Evolutionary conservation across 2,797 vertebrate species (phyloP), one percentile per base, ranked within the genome.

Genomic region (Sebastes diaconus): DNA sequence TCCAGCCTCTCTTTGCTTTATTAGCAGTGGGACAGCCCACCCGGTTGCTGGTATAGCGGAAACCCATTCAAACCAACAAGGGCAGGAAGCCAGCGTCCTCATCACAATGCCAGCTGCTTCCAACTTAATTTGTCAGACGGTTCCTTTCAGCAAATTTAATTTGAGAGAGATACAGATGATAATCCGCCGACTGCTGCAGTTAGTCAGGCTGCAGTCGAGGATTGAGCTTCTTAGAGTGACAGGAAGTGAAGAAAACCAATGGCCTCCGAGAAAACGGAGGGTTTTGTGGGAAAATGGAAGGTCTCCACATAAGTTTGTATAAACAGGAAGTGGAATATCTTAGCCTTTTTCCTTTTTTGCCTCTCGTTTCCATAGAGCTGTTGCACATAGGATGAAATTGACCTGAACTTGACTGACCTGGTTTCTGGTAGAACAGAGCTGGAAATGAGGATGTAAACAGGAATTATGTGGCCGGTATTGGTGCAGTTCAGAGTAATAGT

Each of bases 61-160:
- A 90, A 69, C 70, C 75, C 68, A 58, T 85, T 89, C 67, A 84
- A 69, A 84, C 68, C 79, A 61, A 54, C 39, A 5, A 73, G 79
- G 87, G 88, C 83, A 90, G 87, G 81, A 89, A 86, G 87, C 88
- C 91, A 77, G 75, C 13, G 66, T 88, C 84, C 81, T 89, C 87
- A 50, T 87, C 84, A 68, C 79, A 74, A 77, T 81, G 85, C 91
- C 91, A 90, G 88, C 89, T 89, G 85, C 84, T 84, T 88, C 87
- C 89, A 87, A 82, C 90, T 80, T 85, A 85, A 93, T 93, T 90
- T 92, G 88, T 91, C 81, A 72, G 77, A 86, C 4, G 22, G 66
- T 79, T 90, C 83, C 88, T 92, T 75, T 90, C 83, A 84, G 82
- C 72, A 85, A 88, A 88, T 91, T 87, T 81, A 83, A 93, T 92